Conservation (phyloP, 2,113 vertebrate genomes). For the Misgurnus mizolepis region DNA sequence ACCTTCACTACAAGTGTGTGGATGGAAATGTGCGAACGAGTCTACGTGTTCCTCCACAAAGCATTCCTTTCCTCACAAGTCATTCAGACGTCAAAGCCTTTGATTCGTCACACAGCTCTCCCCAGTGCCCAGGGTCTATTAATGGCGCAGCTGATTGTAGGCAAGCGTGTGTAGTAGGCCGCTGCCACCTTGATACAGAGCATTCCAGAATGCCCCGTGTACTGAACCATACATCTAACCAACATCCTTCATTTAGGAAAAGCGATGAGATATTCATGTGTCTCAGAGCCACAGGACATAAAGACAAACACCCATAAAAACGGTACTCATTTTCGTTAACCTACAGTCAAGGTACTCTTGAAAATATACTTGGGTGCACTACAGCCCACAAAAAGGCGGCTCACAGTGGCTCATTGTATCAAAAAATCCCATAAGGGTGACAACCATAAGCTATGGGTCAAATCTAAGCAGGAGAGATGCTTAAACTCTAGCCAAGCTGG, state of each 20-base stretch:
- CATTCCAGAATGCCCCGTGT: background rate
- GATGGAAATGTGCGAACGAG: too few relatives aligned
- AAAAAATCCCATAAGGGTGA: too few relatives aligned
- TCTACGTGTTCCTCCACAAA: slow-evolving; percentile 44
- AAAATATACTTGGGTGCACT: too few relatives aligned
- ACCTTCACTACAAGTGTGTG: slow-evolving; percentile 15
- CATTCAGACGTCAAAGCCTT: slow-evolving; percentile 49
- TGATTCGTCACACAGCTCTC: slow-evolving; percentile 49
- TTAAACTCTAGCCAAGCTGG: slow-evolving; percentile 23
- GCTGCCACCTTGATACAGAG: slow-evolving; percentile 4
- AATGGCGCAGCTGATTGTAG: slow-evolving; percentile 58
- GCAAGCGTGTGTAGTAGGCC: slow-evolving; percentile 45
- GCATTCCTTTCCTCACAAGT: slow-evolving; percentile 61
- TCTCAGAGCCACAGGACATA: background rate
- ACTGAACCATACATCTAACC: slow-evolving; percentile 10
- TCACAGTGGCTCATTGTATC: too few relatives aligned
- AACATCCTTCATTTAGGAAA: slow-evolving; percentile 30
- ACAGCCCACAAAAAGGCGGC: too few relatives aligned
- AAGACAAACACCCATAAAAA: background rate
- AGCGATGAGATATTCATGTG: slow-evolving; percentile 32
- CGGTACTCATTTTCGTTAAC: too few relatives aligned
- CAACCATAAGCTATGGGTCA: background rate
- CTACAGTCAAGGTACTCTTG: background rate
- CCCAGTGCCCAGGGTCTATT: slow-evolving; percentile 54
- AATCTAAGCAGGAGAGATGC: background rate